Percentiles rank a stretch among this genome's conserved stretches.
These are phyloP conservation scores for Ectobius pallidus DNA, from an alignment of 2,888 invertebrate genomes.

Conservation along the genomic window DNA sequence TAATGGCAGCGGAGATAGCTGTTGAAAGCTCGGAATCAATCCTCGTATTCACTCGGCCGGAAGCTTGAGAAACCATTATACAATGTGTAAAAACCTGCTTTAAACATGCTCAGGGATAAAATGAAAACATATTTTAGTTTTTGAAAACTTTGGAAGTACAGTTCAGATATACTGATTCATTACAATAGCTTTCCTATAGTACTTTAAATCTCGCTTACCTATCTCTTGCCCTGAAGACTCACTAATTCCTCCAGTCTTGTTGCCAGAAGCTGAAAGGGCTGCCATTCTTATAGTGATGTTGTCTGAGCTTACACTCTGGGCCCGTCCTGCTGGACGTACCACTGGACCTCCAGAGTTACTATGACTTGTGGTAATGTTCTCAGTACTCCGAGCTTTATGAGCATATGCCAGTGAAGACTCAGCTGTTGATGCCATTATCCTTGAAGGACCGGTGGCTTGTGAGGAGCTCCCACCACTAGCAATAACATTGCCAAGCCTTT, in stretches of 20 bases:
- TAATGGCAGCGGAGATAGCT: too few relatives aligned
- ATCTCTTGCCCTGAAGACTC: neutral
- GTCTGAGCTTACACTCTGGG: slow-evolving; percentile 41
- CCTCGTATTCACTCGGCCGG: too few relatives aligned
- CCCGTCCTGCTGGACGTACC: slow-evolving; percentile 28
- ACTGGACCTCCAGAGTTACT: neutral
- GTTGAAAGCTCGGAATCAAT: too few relatives aligned
- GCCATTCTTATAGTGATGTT: slow-evolving; percentile 40
- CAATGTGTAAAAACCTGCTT: too few relatives aligned
- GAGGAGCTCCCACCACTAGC: neutral
- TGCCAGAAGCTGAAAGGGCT: slow-evolving; percentile 35
- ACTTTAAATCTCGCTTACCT: neutral
- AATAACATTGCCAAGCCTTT: neutral
- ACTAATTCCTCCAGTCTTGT: neutral
- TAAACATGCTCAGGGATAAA: too few relatives aligned
- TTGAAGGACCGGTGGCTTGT: neutral
- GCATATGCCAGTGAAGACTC: slow-evolving; percentile 7
- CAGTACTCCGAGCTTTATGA: slow-evolving; percentile 41
- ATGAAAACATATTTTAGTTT: too few relatives aligned
- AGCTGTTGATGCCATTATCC: neutral
- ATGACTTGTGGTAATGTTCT: slow-evolving; percentile 35
- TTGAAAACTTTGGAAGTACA: neutral
- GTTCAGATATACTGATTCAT: neutral
- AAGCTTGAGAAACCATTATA: too few relatives aligned
- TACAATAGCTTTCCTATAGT: neutral